phyloP scores from a whole-genome alignment of 2,797 vertebrate species.

The Betta splendens region DNA sequence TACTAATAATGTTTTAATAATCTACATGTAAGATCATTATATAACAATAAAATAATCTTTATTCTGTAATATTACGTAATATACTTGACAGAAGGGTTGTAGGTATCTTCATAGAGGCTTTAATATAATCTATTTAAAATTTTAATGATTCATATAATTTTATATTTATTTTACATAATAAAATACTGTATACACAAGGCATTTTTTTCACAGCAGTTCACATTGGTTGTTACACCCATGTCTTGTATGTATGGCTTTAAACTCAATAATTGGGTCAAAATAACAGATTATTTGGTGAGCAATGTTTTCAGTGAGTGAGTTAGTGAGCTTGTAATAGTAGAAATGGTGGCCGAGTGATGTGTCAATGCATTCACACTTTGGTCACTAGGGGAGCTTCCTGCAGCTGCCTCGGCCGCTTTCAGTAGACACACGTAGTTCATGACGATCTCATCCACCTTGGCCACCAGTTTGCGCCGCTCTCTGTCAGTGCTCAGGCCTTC shows the following conservation, averaged over 20 bases:
- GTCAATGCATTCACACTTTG: constrained; percentile 88
- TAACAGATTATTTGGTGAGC: constrained; percentile 87
- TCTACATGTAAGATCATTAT: constrained; percentile 50
- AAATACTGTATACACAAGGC: constrained; percentile 97
- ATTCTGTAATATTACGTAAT: constrained; percentile 63
- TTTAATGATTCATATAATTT: constrained; percentile 72
- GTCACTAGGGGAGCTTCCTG: constrained; percentile 83
- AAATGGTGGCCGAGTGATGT: constrained; percentile 91
- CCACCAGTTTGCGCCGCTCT: constrained; percentile 86
- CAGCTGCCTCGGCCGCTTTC: constrained; percentile 88
- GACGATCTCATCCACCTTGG: constrained; percentile 88
- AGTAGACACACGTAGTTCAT: constrained; percentile 90
- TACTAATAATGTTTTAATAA: constrained; percentile 48
- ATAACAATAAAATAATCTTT: constrained; percentile 67
- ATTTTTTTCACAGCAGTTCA: constrained; percentile 86
- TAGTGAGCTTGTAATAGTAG: constrained; percentile 92
- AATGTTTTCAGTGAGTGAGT: constrained; percentile 92
- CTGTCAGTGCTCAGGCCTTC: constrained; percentile 86
- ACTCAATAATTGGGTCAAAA: constrained; percentile 89
- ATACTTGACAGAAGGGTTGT: constrained; percentile 62
- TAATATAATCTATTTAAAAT: constrained; percentile 78
- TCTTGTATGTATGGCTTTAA: constrained; percentile 96
- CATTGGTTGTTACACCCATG: constrained; percentile 80
- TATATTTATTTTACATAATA: constrained; percentile 84
- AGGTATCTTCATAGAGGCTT: constrained; percentile 72